Percentiles rank a stretch among this genome's conserved stretches.
Conservation (phyloP, 2,797 vertebrate genomes). For the Artibeus jamaicensis region DNA sequence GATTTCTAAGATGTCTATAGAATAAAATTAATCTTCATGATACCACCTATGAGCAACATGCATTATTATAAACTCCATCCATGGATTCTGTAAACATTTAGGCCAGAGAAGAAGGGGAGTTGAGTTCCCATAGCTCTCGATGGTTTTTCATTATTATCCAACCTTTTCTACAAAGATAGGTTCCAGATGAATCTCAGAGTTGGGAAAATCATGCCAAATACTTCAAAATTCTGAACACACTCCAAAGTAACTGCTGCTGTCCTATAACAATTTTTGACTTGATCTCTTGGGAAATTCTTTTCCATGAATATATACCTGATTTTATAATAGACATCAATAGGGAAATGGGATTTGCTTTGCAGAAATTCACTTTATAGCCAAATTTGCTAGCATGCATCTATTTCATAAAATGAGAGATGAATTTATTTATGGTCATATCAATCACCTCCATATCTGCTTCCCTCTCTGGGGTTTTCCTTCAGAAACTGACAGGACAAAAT, state of each 20-base stretch:
- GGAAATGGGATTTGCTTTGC: constrained; percentile 57
- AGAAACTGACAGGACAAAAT: constrained; percentile 29
- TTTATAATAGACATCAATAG: constrained; percentile 54
- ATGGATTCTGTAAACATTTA: not conserved
- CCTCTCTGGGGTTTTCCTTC: constrained; percentile 14
- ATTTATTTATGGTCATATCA: constrained; percentile 39
- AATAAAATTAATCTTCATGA: not conserved
- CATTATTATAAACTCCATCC: not conserved
- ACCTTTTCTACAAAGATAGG: not conserved
- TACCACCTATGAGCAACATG: not conserved
- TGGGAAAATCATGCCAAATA: not conserved
- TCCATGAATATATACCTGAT: constrained; percentile 15
- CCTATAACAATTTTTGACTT: constrained; percentile 28
- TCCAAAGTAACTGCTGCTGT: constrained; percentile 44
- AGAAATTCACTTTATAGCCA: constrained; percentile 57
- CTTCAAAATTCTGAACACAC: constrained; percentile 32
- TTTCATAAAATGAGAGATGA: constrained; percentile 55
- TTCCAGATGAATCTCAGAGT: not conserved
- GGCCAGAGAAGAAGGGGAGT: not conserved
- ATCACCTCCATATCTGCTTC: constrained; percentile 11
- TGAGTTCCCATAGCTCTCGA: not conserved
- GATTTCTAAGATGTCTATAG: not conserved
- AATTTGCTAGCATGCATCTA: constrained; percentile 33
- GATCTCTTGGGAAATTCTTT: constrained; percentile 48
- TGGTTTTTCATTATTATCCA: not conserved